Percentiles rank a stretch among this genome's conserved stretches.
Conservation (phyloP, 2,888 invertebrate genomes). For the Frankliniella fusca region DNA sequence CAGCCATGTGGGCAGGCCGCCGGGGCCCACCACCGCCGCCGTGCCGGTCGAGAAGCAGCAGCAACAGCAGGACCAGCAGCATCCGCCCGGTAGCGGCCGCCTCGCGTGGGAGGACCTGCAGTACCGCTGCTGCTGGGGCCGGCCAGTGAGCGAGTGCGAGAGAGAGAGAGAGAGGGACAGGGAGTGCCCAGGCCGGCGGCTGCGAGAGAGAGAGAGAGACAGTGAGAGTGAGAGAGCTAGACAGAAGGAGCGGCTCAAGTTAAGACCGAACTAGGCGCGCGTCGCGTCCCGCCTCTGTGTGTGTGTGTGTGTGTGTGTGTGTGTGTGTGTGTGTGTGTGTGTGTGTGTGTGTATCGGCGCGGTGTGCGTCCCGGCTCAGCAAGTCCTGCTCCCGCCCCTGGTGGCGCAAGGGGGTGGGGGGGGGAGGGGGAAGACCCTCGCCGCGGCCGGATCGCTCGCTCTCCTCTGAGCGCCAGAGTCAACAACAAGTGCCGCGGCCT, state of each 20-base stretch:
- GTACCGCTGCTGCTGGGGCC: not conserved
- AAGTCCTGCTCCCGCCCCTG: too few species aligned
- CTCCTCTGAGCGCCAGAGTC: too few species aligned
- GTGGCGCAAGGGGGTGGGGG: too few species aligned
- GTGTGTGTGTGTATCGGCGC: not conserved
- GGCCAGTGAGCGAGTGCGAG: not conserved
- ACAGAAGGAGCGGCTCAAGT: not conserved
- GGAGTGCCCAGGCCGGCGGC: too few species aligned
- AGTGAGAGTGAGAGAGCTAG: not conserved
- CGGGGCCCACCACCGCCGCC: too few species aligned
- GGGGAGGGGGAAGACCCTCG: too few species aligned
- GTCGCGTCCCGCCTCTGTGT: not conserved
- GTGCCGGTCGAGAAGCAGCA: not conserved
- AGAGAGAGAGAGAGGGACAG: not conserved
- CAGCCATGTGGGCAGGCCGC: not conserved
- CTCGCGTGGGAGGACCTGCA: not conserved
- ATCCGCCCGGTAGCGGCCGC: not conserved
- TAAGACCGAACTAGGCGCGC: not conserved
- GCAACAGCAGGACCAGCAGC: not conserved
- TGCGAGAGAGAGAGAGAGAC: too few species aligned
- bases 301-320: not conserved
- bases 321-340: constrained; percentile 11
- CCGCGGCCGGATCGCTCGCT: too few species aligned
- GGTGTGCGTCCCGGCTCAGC: too few species aligned
- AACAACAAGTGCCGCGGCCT: too few species aligned